Percentiles rank a stretch among this genome's conserved stretches.
Conservation (phyloP, 2,113 vertebrate species). For the Menidia beryllina region DNA sequence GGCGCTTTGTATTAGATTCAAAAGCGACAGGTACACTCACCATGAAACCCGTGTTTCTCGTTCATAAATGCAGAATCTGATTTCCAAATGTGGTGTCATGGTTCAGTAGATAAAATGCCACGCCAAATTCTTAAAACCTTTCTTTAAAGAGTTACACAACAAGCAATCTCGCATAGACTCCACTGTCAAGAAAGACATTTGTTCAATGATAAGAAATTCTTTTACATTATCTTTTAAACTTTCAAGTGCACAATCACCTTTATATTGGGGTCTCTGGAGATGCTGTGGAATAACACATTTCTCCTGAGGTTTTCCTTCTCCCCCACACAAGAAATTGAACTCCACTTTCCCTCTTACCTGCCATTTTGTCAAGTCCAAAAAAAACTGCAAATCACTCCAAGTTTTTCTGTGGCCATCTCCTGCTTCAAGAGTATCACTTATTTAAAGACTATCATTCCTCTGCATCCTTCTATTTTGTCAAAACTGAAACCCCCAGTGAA, state of each 20-base stretch:
- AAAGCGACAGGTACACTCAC: conserved; percentile 53
- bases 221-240: not conserved
- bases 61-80: conserved; percentile 3
- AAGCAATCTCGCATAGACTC: not conserved
- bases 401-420: too few species aligned
- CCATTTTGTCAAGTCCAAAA: too few species aligned
- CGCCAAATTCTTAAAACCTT: not conserved
- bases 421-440: too few species aligned
- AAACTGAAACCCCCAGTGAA: too few species aligned
- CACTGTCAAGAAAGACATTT: not conserved
- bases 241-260: not conserved
- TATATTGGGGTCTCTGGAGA: not conserved
- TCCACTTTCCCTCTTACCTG: too few species aligned
- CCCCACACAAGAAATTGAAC: too few species aligned
- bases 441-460: too few species aligned
- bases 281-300: not conserved
- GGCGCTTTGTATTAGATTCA: conserved; percentile 52
- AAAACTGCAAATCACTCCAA: too few species aligned
- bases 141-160: not conserved
- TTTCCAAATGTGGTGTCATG: conserved; percentile 26
- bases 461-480: too few species aligned
- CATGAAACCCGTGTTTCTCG: conserved; percentile 16
- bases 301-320: not conserved
- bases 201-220: too few species aligned
- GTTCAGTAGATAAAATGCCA: conserved; percentile 1